Evolutionary conservation across 2,888 invertebrate species (phyloP), one percentile per base, ranked within the genome.

Genomic region (Rotaria socialis): DNA sequence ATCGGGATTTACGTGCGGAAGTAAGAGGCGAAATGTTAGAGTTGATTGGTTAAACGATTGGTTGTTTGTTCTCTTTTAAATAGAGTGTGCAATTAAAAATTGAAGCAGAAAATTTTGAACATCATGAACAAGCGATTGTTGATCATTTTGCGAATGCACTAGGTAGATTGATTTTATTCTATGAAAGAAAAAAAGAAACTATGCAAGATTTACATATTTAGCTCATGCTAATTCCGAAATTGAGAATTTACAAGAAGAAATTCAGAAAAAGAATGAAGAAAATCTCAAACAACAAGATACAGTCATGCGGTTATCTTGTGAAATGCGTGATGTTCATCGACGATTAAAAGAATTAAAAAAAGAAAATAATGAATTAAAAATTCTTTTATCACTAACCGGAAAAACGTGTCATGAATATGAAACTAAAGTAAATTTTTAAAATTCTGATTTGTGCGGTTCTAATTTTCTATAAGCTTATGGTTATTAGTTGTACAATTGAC

Each of bases 331-430:
- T 47, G 7, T 80, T 47, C 80, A 47, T 80, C 47, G 47, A n/a
- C 80, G 80, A 41, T 80, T 80, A n/a, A 43, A 24, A 5, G 47
- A 80, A 80, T 80, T 80, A 5, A 80, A 80, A 24, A 80, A 80
- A 80, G 80, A 80, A 80, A 80, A 80, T 80, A 24, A 80, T 41
- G 80, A 80, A 80, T 80, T 80, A n/a, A 80, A 43, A 80, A 7
- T 47, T n/a, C 47, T 80, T 47, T n/a, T 80, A n/a, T 47, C 80
- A n/a, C 11, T 80, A 47, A 47, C 47, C 1, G 80, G 80, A 43
- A 80, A 80, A 47, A 47, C 24, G 1, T 24, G 47, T 24, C 80
- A 80, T 24, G 80, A 47, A 43, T 80, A 80, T 14, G 80, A 80
- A 80, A n/a, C 24, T 3, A 80, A 47, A 80, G 80, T 80, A 80